Evolutionary conservation across 53 echinoderm and acorn worm genomes (phyloP).

Genomic region (Holothuria leucospilota): DNA sequence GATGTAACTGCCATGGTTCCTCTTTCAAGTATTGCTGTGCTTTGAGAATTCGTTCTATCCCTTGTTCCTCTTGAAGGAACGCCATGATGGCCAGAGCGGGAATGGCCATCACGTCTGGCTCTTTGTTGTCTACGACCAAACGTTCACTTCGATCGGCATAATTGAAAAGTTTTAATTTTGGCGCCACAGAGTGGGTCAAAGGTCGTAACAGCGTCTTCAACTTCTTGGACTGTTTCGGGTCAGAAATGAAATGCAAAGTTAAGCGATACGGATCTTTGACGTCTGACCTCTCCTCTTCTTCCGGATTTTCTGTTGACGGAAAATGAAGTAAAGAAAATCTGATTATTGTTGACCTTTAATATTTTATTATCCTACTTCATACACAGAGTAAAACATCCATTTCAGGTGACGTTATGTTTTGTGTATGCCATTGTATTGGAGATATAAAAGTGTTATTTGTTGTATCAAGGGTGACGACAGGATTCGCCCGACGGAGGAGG

Average conservation of each 20-base stretch:
- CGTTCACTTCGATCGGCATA: constrained; percentile 65
- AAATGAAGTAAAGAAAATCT: neutral
- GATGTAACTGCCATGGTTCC: constrained; percentile 69
- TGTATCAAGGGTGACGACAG: no score
- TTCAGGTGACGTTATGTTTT: no score
- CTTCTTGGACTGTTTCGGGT: constrained; percentile 60
- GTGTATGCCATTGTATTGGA: no score
- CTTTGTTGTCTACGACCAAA: constrained; percentile 18
- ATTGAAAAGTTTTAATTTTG: constrained; percentile 68
- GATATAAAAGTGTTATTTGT: no score
- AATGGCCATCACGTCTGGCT: constrained; percentile 50
- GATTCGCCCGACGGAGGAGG: no score
- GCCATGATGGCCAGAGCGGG: constrained; percentile 65
- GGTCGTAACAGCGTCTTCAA: constrained; percentile 58
- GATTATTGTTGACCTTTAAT: neutral
- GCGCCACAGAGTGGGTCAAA: constrained; percentile 52
- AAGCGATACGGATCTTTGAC: constrained; percentile 60
- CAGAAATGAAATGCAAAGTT: constrained; percentile 72
- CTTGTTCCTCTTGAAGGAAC: constrained; percentile 71
- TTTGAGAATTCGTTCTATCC: constrained; percentile 56
- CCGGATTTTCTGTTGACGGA: constrained; percentile 10
- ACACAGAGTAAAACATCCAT: no score
- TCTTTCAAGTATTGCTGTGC: constrained; percentile 64
- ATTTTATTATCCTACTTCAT: no score
- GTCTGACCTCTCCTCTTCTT: constrained; percentile 10